Conservation (phyloP, 2,113 vertebrate genomes). For the Glaucomys volans region DNA sequence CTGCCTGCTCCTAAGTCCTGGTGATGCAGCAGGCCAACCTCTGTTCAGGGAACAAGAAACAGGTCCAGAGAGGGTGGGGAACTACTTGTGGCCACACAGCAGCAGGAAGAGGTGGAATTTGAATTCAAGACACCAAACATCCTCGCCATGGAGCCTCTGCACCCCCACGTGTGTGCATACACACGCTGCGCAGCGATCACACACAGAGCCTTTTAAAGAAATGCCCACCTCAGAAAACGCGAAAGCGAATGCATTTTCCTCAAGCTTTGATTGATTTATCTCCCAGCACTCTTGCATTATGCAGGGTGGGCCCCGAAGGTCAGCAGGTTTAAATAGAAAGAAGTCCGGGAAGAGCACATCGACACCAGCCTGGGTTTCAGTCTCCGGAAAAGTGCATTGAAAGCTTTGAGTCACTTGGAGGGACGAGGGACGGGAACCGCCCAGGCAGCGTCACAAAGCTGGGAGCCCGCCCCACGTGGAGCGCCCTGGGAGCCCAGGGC, state of each 20-base stretch:
- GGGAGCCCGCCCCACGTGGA: too few relatives aligned
- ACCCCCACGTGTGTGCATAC: accelerated
- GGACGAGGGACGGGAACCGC: not conserved
- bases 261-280: slow-evolving; percentile 29
- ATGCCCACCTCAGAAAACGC: not conserved
- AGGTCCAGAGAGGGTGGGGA: not conserved
- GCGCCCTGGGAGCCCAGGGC: too few relatives aligned
- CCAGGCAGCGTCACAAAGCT: not conserved
- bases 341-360: slow-evolving; percentile 61
- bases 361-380: not conserved
- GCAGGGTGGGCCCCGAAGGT: not conserved
- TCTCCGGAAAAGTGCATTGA: not conserved
- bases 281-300: not conserved
- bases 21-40: not conserved
- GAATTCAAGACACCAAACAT: accelerated
- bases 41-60: not conserved
- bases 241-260: slow-evolving; percentile 23
- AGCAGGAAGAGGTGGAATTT: not conserved
- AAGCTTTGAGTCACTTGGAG: not conserved
- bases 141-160: too few relatives aligned
- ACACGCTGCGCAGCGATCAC: not conserved
- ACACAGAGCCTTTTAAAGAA: not conserved
- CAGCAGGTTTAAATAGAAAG: slow-evolving; percentile 53
- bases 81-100: not conserved
- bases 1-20: not conserved